Conservation (phyloP, 2,888 invertebrate genomes). For the Ennomos quercinarius region DNA sequence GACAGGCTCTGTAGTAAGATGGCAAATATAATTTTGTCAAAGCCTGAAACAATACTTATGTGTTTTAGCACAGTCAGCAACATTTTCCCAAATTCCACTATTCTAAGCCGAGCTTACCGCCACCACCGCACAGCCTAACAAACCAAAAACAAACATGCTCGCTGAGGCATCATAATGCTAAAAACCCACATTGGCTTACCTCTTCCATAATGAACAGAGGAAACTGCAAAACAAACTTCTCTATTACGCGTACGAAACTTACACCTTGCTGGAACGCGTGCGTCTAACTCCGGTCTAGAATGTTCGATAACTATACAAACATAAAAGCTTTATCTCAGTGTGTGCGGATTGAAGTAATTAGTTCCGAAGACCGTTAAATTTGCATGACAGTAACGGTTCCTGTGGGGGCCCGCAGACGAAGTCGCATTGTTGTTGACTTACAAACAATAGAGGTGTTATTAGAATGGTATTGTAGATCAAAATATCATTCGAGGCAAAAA, state of each 20-base stretch:
- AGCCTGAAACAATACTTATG: too few relatives aligned
- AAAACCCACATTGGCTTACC: constrained; percentile 25
- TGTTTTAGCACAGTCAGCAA: too few relatives aligned
- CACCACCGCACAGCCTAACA: not conserved
- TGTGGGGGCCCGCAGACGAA: constrained; percentile 24
- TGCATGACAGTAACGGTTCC: constrained; percentile 62
- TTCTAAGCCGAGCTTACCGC: too few relatives aligned
- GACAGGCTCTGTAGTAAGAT: too few relatives aligned
- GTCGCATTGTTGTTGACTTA: constrained; percentile 43
- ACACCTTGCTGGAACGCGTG: constrained; percentile 62
- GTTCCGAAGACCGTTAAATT: constrained; percentile 69
- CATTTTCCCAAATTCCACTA: too few relatives aligned
- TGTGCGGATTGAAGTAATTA: constrained; percentile 70
- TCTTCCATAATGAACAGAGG: constrained; percentile 51
- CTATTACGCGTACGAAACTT: constrained; percentile 69
- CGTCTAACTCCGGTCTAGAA: constrained; percentile 46
- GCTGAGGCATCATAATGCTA: constrained; percentile 21
- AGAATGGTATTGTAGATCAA: not conserved
- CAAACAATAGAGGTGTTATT: constrained; percentile 22
- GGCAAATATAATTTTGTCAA: too few relatives aligned
- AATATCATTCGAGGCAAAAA: too few relatives aligned
- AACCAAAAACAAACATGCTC: constrained; percentile 14
- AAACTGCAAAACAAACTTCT: constrained; percentile 68
- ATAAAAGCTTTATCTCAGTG: constrained; percentile 64
- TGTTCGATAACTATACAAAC: constrained; percentile 70